Conservation (phyloP, 1,140 invertebrate genomes). For the Drusus annulatus region DNA sequence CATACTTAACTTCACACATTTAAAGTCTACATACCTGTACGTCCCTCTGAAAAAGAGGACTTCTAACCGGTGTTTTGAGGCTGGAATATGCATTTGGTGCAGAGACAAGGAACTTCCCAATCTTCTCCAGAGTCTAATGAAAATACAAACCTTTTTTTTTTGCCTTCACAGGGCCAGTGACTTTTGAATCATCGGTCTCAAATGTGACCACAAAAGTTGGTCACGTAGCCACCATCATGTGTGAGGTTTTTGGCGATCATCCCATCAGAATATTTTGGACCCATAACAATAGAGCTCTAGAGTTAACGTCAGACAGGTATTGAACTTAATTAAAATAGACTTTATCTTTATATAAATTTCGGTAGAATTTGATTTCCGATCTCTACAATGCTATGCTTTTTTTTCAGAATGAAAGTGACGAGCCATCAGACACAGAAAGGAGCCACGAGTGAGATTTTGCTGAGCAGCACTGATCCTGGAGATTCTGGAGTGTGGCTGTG, state of each 20-base stretch:
- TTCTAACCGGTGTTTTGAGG: no score
- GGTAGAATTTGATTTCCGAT: no score
- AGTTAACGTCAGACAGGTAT: conserved; percentile 50
- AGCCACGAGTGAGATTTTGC: conserved; percentile 51
- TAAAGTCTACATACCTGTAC: no score
- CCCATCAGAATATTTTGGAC: conserved; percentile 80
- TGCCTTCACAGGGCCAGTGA: conserved; percentile 73
- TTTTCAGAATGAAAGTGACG: conserved; percentile 49
- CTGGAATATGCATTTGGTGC: no score
- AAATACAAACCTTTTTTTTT: no score
- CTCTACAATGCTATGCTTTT: no score
- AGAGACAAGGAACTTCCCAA: no score
- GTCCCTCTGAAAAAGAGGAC: no score
- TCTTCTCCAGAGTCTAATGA: no score
- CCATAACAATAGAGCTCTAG: conserved; percentile 64
- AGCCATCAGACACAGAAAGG: conserved; percentile 51
- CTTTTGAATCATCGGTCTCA: conserved; percentile 74
- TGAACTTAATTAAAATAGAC: background rate
- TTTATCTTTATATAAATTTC: background rate
- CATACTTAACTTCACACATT: no score
- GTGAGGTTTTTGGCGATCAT: conserved; percentile 81
- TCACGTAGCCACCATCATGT: conserved; percentile 74
- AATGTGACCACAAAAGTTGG: conserved; percentile 73
- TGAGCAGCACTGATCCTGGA: conserved; percentile 58
- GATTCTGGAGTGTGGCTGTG: conserved; percentile 87